A percentile compares a stretch with the other conserved stretches of the same genome.
Conservation (phyloP, 2,888 invertebrate genomes). For the Caradrina kadenii region DNA sequence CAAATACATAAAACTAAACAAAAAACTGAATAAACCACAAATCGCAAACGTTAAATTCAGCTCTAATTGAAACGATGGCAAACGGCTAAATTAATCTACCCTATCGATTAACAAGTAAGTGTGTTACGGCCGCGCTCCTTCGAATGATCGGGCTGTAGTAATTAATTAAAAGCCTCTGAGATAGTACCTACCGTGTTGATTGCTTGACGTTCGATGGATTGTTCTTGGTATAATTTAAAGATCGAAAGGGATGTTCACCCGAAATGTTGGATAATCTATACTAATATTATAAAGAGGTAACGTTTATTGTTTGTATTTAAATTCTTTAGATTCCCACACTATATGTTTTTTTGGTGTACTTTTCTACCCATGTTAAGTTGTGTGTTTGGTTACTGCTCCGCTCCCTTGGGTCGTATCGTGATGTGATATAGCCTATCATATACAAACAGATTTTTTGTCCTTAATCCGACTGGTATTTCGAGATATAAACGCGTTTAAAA, state of each 20-base stretch:
- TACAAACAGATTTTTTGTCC: too few relatives aligned
- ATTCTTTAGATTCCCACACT: too few relatives aligned
- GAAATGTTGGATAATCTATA: not conserved
- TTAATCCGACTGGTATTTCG: too few relatives aligned
- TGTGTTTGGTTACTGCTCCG: too few relatives aligned
- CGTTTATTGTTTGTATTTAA: too few relatives aligned
- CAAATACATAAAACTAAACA: too few relatives aligned
- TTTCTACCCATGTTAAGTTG: too few relatives aligned
- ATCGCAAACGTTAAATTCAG: not conserved
- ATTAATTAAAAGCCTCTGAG: conserved; percentile 38
- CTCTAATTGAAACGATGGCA: conserved; percentile 7
- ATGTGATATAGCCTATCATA: too few relatives aligned
- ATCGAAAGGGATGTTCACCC: not conserved
- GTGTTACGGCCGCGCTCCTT: conserved; percentile 25
- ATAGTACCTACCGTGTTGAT: conserved; percentile 15
- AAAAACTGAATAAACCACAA: not conserved
- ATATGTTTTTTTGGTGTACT: too few relatives aligned
- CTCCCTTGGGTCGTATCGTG: too few relatives aligned
- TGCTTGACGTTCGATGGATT: conserved; percentile 31
- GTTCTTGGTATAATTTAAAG: conserved; percentile 7
- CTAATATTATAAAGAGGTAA: too few relatives aligned
- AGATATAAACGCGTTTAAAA: too few relatives aligned
- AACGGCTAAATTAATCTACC: conserved; percentile 28
- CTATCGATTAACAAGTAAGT: conserved; percentile 32
- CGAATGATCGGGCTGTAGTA: conserved; percentile 35